Percentiles rank a stretch among this genome's conserved stretches.
phyloP scores from a whole-genome alignment of 1,140 invertebrate genomes.

The Elymnias hypermnestra region DNA sequence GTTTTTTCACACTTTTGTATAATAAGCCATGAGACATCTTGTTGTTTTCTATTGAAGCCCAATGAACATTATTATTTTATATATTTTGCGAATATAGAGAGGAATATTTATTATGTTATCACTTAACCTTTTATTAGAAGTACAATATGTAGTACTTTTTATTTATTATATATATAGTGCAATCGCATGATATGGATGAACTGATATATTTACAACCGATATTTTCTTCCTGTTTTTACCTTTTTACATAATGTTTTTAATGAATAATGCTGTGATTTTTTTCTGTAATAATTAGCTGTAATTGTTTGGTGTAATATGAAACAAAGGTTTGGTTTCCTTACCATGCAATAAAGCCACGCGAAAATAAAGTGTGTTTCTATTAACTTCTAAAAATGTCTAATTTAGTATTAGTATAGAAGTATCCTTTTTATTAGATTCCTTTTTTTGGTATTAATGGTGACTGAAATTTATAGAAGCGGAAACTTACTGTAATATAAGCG shows the following conservation, averaged over 20 bases:
- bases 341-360: constrained; percentile 39
- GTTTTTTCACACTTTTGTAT: constrained; percentile 43
- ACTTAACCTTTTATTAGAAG: constrained; percentile 26
- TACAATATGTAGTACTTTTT: constrained; percentile 48
- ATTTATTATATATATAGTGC: constrained; percentile 53
- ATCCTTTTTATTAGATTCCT: too few relatives aligned
- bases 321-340: constrained; percentile 77
- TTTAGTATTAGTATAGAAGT: too few relatives aligned
- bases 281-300: constrained; percentile 40
- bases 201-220: constrained; percentile 62
- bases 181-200: constrained; percentile 62
- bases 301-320: constrained; percentile 76
- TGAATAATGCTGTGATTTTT: constrained; percentile 33
- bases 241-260: constrained; percentile 35
- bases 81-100: constrained; percentile 16
- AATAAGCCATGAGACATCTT: constrained; percentile 21
- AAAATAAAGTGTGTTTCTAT: constrained; percentile 70
- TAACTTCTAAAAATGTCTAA: constrained; percentile 72
- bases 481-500: constrained; percentile 86
- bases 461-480: background rate
- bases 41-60: constrained; percentile 24
- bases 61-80: constrained; percentile 23
- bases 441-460: too few relatives aligned
- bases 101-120: constrained; percentile 18
- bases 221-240: constrained; percentile 46